These are phyloP conservation scores for Ceratoteleas bidentatus DNA, from an alignment of 1,140 invertebrate genomes.

Conservation along the genomic window DNA sequence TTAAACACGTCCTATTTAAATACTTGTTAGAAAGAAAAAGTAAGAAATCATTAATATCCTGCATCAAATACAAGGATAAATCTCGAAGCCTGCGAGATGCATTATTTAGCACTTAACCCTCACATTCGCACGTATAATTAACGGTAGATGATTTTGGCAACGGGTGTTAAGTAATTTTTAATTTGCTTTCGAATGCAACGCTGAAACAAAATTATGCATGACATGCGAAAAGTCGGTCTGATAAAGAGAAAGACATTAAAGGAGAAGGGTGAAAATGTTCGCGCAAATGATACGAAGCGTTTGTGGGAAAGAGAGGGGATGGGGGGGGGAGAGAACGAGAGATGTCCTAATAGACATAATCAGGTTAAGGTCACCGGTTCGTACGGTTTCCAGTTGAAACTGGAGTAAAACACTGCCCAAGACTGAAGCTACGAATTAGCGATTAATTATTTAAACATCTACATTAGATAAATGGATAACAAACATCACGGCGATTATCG, in stretches of 20 bases:
- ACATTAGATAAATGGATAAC: slow-evolving; percentile 41
- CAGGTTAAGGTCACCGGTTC: slow-evolving; percentile 45
- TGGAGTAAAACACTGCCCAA: slow-evolving; percentile 15
- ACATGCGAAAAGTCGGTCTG: slow-evolving; percentile 25
- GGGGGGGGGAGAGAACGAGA: too few relatives aligned
- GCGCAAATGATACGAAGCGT: too few relatives aligned
- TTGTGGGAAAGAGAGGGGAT: too few relatives aligned
- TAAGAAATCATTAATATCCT: too few relatives aligned
- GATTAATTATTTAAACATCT: slow-evolving; percentile 50
- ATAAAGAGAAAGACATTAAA: slow-evolving; percentile 6
- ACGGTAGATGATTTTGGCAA: too few relatives aligned
- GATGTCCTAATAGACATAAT: slow-evolving; percentile 33
- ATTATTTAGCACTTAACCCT: too few relatives aligned
- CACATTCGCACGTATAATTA: too few relatives aligned
- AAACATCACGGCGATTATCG: slow-evolving; percentile 40
- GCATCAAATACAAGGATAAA: too few relatives aligned
- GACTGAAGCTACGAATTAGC: slow-evolving; percentile 15
- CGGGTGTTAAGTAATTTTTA: slow-evolving; percentile 9
- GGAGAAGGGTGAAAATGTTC: too few relatives aligned
- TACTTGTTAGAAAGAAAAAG: too few relatives aligned
- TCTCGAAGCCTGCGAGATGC: too few relatives aligned
- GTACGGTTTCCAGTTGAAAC: slow-evolving; percentile 35
- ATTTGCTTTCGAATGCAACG: slow-evolving; percentile 3
- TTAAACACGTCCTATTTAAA: too few relatives aligned
- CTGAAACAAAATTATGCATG: slow-evolving; percentile 12